A percentile compares a stretch with the other conserved stretches of the same genome.
Evolutionary conservation across 1,140 invertebrate genomes (phyloP).

Genomic region (Pristionchus pacificus): DNA sequence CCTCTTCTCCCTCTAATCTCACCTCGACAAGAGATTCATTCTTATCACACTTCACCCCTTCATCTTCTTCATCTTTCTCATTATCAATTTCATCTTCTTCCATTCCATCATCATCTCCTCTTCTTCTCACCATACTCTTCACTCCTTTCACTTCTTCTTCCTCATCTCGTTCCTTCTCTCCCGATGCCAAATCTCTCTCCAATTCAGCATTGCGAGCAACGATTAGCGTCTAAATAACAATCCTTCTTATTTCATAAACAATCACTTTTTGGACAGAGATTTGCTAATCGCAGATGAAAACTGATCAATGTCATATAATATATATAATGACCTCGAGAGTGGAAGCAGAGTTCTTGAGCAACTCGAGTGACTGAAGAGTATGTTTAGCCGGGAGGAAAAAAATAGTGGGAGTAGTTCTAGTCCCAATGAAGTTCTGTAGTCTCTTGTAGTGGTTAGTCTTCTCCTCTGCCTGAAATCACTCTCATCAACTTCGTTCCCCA

Average conservation of each 20-base stretch:
- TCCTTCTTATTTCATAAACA: constrained; percentile 4
- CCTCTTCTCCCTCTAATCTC: constrained; percentile 22
- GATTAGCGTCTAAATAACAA: constrained; percentile 14
- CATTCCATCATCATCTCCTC: background rate
- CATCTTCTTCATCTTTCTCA: constrained; percentile 19
- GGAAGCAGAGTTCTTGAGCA: constrained; percentile 7
- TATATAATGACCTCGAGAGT: background rate
- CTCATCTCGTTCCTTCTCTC: background rate
- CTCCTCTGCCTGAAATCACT: constrained; percentile 4
- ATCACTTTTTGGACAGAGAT: no score
- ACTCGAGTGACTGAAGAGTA: constrained; percentile 13
- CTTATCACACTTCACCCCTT: constrained; percentile 11
- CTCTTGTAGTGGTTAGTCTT: constrained; percentile 16
- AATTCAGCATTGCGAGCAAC: constrained; percentile 16
- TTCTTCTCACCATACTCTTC: background rate
- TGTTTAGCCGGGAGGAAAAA: constrained; percentile 24
- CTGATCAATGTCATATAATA: no score
- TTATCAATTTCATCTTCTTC: constrained; percentile 10
- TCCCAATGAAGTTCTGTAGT: constrained; percentile 12
- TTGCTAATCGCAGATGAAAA: no score
- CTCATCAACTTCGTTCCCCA: background rate
- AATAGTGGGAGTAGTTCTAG: constrained; percentile 9
- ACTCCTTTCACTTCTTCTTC: background rate
- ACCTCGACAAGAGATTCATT: constrained; percentile 20
- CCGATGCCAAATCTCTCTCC: constrained; percentile 16